Base-by-base conservation (phyloP, 37 sponge, comb jelly and placozoan genomes). In the Chondrosia reniformis region DNA sequence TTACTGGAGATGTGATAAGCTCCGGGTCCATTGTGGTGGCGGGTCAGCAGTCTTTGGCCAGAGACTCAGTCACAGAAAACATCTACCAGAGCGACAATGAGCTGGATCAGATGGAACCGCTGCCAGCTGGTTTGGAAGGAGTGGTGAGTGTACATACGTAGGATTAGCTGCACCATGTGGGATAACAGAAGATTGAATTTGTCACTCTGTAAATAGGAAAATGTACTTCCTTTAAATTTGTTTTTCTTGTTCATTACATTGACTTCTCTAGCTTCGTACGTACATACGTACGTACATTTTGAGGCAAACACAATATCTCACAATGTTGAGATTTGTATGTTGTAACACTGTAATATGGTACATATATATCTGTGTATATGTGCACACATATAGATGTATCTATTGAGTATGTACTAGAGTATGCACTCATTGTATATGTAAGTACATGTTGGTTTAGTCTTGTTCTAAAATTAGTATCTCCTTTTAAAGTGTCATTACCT, bases 61-160 rank as follows among this genome's bases (percentile, higher is more conserved):
- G n/a, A n/a, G n/a, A n/a, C n/a, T 49, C 15, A 49, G n/a, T 30
- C 7, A 7, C n/a, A 44, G 72, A 69, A 13, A 30, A 34, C 36
- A 30, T 69, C 3, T 69, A 69, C 72, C 39, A 43, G 72, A 69
- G 72, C 42, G 72, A 40, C 44, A 40, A 39, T 40, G 72, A 69
- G 12, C 43, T 69, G 72, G 72, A 69, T 5, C 0, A 37, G 41
- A 10, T 19, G 4, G 72, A 69, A 0, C 37, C 43, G 17, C 44
- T n/a, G 21, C 31, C 41, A 21, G 72, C 4, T 21, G 72, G 36
- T 24, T 43, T 69, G 72, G 72, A 69, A 37, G 72, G 72, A 69
- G 42, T 69, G 72, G 72, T 69, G 72, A 40, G 72, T 59, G n/a
- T 13, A 15, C 15, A 15, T 59, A 30, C 28, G 61, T 59, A 30